Evolutionary conservation across 2,113 vertebrate species (phyloP), one percentile per base, ranked within the genome.

Genomic region (Hippoglossus stenolepis): DNA sequence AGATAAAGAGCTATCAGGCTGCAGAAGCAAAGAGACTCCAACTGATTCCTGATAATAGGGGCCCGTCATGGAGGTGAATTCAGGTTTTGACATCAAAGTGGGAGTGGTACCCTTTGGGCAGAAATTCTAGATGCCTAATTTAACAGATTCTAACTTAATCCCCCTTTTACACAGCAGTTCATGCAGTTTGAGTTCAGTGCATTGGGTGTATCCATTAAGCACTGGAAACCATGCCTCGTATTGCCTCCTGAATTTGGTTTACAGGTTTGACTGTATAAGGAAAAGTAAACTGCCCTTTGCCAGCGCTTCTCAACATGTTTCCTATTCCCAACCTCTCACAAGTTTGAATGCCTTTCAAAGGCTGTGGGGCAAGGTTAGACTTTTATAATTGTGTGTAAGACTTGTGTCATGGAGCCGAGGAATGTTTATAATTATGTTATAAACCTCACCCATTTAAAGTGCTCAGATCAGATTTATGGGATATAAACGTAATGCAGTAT

Each of bases 1-100:
- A 85, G 91, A 92, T 93, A 91, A 88, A 85, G 51, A n/a, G 72
- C 67, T 88, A 83, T 91, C 79, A 0, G 57, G 13, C 77, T 61
- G 61, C 71, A 83, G 80, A 83, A 20, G 74, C 23, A 12, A 24
- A 63, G 67, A 83, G 70, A 63, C 59, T 73, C 81, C 75, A 54
- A 54, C 72, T 54, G 77, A 83, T 85, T 84, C 49, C 77, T 67
- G 89, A 89, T 87, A 85, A 72, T 35, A 60, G 60, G 28, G 5
- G 51, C 73, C 71, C 31, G 31, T 31, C 31, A 31, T 70, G 69
- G 61, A 74, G 87, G 67, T 43, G 74, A n/a, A 79, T 56, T 79
- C 11, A 2, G 57, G 69, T 43, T 75, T 45, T 63, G 71, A 71
- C 65, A 28, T 80, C 63, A 62, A 43, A 49, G 23, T 26, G 45